Conservation (phyloP, 2,888 invertebrate genomes). For the Pilophorus perplexus region DNA sequence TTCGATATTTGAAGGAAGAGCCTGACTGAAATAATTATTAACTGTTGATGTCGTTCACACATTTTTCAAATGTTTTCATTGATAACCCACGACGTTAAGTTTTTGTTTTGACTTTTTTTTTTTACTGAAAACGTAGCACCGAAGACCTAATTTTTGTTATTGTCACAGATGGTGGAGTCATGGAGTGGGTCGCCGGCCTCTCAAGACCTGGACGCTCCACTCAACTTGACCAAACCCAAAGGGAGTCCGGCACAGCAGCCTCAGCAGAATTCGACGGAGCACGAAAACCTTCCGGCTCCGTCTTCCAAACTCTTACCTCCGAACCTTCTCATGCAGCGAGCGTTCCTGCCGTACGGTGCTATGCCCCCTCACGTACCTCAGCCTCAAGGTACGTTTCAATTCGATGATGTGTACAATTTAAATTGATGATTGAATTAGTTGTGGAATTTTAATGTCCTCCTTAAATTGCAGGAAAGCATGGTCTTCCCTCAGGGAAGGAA, state of each 20-base stretch:
- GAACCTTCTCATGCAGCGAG: conserved; percentile 60
- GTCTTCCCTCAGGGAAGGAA: conserved; percentile 48
- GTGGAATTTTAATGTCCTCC: neutral
- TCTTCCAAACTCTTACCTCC: conserved; percentile 60
- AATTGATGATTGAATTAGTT: too few species aligned
- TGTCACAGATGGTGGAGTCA: conserved; percentile 34
- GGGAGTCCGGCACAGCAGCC: conserved; percentile 48
- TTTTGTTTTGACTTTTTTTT: neutral
- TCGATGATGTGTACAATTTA: too few species aligned
- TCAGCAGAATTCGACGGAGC: conserved; percentile 47
- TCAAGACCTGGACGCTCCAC: conserved; percentile 64
- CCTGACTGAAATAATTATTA: neutral
- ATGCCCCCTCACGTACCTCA: conserved; percentile 59
- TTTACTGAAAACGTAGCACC: conserved; percentile 26
- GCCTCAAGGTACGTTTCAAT: conserved; percentile 46
- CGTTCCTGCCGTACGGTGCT: conserved; percentile 60
- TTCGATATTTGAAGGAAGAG: too few species aligned
- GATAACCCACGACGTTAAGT: too few species aligned
- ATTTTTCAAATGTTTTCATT: neutral
- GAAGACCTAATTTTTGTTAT: too few species aligned
- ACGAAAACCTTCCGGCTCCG: conserved; percentile 50
- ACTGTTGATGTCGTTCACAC: neutral
- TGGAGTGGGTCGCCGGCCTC: conserved; percentile 38
- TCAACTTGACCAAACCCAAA: conserved; percentile 87
- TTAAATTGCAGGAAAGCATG: conserved; percentile 46